These are phyloP conservation scores for Casuarius casuarius DNA, from an alignment of 2,113 vertebrate species.

Conservation along the genomic window DNA sequence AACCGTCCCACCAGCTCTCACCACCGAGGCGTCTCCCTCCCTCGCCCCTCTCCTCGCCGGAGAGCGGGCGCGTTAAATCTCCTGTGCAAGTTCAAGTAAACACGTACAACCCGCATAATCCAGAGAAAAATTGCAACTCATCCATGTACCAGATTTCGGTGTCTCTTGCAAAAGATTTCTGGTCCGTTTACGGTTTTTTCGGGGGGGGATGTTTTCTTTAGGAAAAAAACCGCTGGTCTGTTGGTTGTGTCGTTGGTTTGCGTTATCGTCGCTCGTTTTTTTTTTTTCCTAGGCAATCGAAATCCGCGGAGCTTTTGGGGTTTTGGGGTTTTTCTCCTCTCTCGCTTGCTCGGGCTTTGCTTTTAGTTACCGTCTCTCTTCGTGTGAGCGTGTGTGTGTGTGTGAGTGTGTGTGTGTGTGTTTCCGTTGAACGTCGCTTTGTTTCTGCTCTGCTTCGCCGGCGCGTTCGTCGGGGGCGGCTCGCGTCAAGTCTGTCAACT, in stretches of 20 bases:
- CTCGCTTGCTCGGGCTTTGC: slow-evolving; percentile 30
- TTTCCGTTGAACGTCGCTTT: slow-evolving; percentile 56
- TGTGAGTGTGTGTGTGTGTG: too few species aligned
- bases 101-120: slow-evolving; percentile 90
- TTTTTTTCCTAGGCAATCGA: not conserved
- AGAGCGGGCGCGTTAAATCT: slow-evolving; percentile 75
- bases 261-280: not conserved
- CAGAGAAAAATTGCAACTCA: slow-evolving; percentile 89
- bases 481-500: slow-evolving; percentile 86
- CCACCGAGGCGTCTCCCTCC: slow-evolving; percentile 24
- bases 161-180: slow-evolving; percentile 72
- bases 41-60: slow-evolving; percentile 8
- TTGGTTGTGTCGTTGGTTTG: not conserved
- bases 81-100: slow-evolving; percentile 88
- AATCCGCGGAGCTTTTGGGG: slow-evolving; percentile 11
- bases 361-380: not conserved
- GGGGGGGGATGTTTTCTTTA: not conserved
- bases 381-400: too few species aligned
- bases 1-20: slow-evolving; percentile 49
- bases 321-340: not conserved
- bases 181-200: slow-evolving; percentile 61
- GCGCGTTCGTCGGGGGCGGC: slow-evolving; percentile 52
- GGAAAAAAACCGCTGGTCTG: not conserved
- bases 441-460: slow-evolving; percentile 24
- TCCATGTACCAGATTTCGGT: slow-evolving; percentile 82